Base-by-base conservation (phyloP, 2,888 invertebrate species). In the Schizaphis graminum region DNA sequence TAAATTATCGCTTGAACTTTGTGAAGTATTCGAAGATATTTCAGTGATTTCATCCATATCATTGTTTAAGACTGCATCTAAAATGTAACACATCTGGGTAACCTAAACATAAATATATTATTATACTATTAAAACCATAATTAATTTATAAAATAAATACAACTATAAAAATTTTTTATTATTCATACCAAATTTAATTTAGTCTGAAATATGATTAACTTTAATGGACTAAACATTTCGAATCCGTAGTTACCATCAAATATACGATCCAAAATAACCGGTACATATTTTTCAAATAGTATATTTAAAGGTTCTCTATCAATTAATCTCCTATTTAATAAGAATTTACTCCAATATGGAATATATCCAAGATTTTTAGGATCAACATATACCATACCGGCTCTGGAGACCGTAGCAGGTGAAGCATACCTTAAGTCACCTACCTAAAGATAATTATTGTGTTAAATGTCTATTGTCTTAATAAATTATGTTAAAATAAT, bases 301-400 rank as follows among this genome's bases (percentile, higher is more conserved):
- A 96, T 96, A 91, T 96, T 95, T 56, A 97, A 95, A 44, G 95
- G 95, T 93, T 96, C 96, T 8, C 96, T 96, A 95, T 97, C 96
- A 21, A 96, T 95, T 91, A 96, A 96, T 95, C 96, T 97, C 84
- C 97, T 96, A 0, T 96, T 95, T 94, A 96, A 96, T 10, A 98
- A 96, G 98, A 98, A 99, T 95, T 97, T 97, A 94, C 98, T 97
- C 98, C 99, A 98, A 96, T 97, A 98, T 0, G 99, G 98, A 94
- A 97, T 96, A 95, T 97, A 98, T 0, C 98, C 98, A 95, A 99
- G 96, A 96, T 98, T 98, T 96, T 98, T 98, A 0, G 99, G 98
- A 95, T 99, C 98, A 0, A 99, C 98, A 95, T 97, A 99, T 24
- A 99, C 98, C 98, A 99, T 98, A 61, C 98, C 99, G 21, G 98